Conservation (phyloP, 1,140 invertebrate species). For the Penaeus indicus region DNA sequence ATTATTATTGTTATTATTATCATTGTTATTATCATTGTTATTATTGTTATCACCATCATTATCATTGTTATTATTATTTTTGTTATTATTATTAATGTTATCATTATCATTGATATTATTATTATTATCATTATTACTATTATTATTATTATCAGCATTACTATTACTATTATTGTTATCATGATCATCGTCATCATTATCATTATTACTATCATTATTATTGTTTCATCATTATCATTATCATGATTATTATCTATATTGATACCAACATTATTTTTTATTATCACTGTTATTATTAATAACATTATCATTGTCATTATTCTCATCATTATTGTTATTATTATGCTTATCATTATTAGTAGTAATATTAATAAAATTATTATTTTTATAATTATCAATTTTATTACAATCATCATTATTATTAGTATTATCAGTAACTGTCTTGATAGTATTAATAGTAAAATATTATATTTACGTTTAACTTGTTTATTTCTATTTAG, state of each 20-base stretch:
- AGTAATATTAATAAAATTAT: too few relatives aligned
- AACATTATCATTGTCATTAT: too few relatives aligned
- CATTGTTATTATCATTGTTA: not conserved
- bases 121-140: not conserved
- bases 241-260: not conserved
- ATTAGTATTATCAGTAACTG: too few relatives aligned
- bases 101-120: not conserved
- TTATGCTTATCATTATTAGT: too few relatives aligned
- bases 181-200: too few relatives aligned
- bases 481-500: not conserved
- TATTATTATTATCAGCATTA: not conserved
- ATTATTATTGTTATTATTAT: slow-evolving; percentile 11
- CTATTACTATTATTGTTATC: not conserved
- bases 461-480: too few relatives aligned
- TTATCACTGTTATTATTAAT: not conserved
- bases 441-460: too few relatives aligned
- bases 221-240: not conserved
- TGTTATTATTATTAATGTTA: not conserved
- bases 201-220: too few relatives aligned
- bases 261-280: not conserved
- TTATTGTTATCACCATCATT: not conserved
- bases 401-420: too few relatives aligned
- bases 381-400: too few relatives aligned
- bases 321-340: not conserved
- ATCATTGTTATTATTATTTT: slow-evolving; percentile 1